Evolutionary conservation across 2,888 invertebrate species (phyloP), one percentile per base, ranked within the genome.

Genomic region (Nineta flava): DNA sequence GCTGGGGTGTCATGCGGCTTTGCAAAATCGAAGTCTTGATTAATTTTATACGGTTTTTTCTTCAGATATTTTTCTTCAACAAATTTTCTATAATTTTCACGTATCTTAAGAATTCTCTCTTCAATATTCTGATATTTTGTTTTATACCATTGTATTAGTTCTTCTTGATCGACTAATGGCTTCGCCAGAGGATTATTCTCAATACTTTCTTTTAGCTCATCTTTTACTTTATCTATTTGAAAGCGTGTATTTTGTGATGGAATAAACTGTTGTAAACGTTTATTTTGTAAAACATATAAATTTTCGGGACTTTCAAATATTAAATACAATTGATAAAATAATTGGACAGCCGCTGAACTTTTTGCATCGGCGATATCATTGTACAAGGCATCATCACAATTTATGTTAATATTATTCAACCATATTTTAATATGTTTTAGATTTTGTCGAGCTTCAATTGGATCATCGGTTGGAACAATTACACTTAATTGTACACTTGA

Each of bases 241-340:
- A 66, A 60, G 41, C 65, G 62, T 44, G 65, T 63, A 47, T 61
- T 56, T 51, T 65, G 17, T 3, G 55, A 54, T 53, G 72, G 70
- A 21, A 75, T 70, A 56, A 75, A 77, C 57, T 74, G 65, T 12
- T 73, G 65, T 44, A 71, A 68, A 56, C 75, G 74, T 59, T 71
- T 75, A 26, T 26, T 26, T 7, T 26, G 26, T 26, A 26, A 7
- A 5, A 26, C 26, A 26, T 26, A 26, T 6, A 26, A 26, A 26
- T 26, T 26, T 26, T 26, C 26, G 1, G 26, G 26, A 58, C 72
- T 73, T 55, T 79, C 76, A 46, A 81, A 64, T 53, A 70, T 69
- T 9, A 80, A 63, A 58, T 76, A 80, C 4, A 81, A 61, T 60
- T 76, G 73, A 61, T 79, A 79, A 59, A 79, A 76, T 2, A 81